Evolutionary conservation across 2,113 vertebrate genomes (phyloP).

Genomic region (Brachyhypopomus occidentalis): DNA sequence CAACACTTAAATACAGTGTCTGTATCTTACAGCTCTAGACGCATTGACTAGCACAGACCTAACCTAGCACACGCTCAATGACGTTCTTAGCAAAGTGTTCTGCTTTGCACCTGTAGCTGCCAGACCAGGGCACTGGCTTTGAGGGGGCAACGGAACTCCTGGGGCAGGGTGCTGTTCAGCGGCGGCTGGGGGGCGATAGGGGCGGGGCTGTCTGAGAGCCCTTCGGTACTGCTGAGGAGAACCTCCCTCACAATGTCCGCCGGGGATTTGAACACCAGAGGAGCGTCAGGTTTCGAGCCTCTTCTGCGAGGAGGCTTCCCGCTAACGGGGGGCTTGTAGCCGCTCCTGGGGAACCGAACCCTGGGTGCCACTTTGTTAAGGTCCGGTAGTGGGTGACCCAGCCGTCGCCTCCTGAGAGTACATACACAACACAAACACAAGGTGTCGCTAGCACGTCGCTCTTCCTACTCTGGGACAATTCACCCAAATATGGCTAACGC

Average conservation of each 20-base stretch:
- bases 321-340: slow-evolving; percentile 82
- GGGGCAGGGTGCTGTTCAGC: slow-evolving; percentile 64
- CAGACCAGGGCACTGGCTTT: slow-evolving; percentile 83
- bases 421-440: not conserved
- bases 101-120: slow-evolving; percentile 84
- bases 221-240: slow-evolving; percentile 74
- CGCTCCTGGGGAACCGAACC: slow-evolving; percentile 80
- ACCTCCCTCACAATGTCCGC: slow-evolving; percentile 88
- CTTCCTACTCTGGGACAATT: not conserved
- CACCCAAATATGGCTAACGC: not conserved
- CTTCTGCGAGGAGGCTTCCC: slow-evolving; percentile 29
- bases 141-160: slow-evolving; percentile 78
- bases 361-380: slow-evolving; percentile 87
- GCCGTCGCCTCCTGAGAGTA: slow-evolving; percentile 67
- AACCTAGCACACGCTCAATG: not conserved
- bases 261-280: slow-evolving; percentile 81
- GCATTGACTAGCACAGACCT: not conserved
- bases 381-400: slow-evolving; percentile 82
- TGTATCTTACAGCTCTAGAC: not conserved
- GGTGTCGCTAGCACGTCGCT: no score
- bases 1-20: not conserved
- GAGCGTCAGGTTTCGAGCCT: slow-evolving; percentile 29
- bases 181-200: slow-evolving; percentile 1
- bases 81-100: not conserved
- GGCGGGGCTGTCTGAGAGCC: slow-evolving; percentile 1